phyloP scores from a whole-genome alignment of 35 echinoderm and acorn worm species.

The Amphiura filiformis region DNA sequence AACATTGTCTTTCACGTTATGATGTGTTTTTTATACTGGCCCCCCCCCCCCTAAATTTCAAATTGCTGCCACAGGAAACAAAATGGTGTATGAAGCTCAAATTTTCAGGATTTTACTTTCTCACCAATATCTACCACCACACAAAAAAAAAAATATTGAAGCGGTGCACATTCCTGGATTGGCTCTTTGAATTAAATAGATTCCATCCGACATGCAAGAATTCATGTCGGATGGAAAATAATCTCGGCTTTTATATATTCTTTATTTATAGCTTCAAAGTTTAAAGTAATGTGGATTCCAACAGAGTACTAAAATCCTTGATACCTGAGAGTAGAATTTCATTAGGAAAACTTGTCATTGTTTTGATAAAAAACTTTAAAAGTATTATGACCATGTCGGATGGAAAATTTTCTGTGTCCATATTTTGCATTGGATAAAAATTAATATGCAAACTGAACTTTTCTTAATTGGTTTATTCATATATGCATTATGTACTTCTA shows the following conservation, averaged over 20 bases:
- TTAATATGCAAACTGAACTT: not conserved
- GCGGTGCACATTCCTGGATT: not conserved
- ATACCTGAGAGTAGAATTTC: not conserved
- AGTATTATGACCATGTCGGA: not conserved
- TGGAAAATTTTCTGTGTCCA: not conserved
- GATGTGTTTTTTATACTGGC: too few species aligned
- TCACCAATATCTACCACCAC: too few species aligned
- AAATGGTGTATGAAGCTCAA: not conserved
- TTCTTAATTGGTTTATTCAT: not conserved
- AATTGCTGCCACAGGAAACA: too few species aligned
- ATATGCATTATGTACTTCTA: not conserved
- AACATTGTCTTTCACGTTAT: too few species aligned
- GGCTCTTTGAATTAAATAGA: too few species aligned
- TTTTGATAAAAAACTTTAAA: not conserved
- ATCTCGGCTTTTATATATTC: not conserved
- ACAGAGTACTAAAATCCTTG: not conserved
- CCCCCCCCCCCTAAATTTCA: too few species aligned
- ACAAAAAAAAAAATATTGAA: not conserved
- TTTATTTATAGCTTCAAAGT: not conserved
- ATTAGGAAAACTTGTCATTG: not conserved
- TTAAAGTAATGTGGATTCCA: not conserved
- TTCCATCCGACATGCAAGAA: not conserved
- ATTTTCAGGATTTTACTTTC: not conserved
- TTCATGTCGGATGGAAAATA: not conserved
- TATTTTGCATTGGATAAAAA: not conserved